Evolutionary conservation across 2,888 invertebrate species (phyloP).

Genomic region (Mamestra brassicae): DNA sequence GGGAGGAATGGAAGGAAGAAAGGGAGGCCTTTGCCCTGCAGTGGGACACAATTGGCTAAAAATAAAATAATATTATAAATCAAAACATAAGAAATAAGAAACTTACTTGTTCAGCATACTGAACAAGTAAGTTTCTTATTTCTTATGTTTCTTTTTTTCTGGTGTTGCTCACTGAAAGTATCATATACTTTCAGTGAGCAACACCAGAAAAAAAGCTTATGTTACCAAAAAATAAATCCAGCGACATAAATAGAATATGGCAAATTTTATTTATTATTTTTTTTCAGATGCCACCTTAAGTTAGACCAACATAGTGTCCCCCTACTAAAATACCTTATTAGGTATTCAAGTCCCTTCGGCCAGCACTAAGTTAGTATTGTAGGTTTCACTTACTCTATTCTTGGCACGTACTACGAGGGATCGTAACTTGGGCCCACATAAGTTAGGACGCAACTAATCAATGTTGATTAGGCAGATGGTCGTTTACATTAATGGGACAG

Average conservation of each 20-base stretch:
- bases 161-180: no score
- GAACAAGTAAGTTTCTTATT: no score
- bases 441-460: constrained; percentile 46
- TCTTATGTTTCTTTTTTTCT: no score
- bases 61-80: no score
- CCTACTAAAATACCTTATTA: constrained; percentile 12
- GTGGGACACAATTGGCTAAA: no score
- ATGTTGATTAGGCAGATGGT: constrained; percentile 47
- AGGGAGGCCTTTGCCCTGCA: no score
- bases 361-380: constrained; percentile 33
- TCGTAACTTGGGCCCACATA: constrained; percentile 42
- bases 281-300: background rate
- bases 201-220: background rate
- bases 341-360: constrained; percentile 27
- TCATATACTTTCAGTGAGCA: background rate
- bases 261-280: background rate
- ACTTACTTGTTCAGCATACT: no score
- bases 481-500: constrained; percentile 22
- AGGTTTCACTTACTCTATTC: constrained; percentile 47
- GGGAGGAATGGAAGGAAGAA: no score
- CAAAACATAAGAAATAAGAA: no score
- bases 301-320: background rate
- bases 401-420: constrained; percentile 50
- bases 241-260: background rate
- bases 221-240: background rate